phyloP scores from a whole-genome alignment of 1,140 invertebrate species.

The Teleogryllus occipitalis region DNA sequence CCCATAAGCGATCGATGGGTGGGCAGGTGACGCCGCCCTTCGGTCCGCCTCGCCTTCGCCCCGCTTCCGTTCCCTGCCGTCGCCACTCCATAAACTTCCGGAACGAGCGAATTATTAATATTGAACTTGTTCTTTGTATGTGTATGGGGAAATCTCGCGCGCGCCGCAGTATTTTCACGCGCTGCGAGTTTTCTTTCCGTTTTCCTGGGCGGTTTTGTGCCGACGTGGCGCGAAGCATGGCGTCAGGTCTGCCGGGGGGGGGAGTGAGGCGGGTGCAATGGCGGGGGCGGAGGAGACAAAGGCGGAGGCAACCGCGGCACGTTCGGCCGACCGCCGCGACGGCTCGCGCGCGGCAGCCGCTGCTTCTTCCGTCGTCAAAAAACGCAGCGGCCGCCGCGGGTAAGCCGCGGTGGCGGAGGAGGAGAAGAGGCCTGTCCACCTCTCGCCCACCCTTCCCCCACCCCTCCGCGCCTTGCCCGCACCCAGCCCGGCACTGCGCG shows the following conservation, averaged over 20 bases:
- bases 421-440: background rate
- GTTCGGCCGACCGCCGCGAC: too few species aligned
- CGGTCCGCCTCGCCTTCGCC: background rate
- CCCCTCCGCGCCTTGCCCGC: too few species aligned
- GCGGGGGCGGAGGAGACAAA: too few species aligned
- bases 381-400: too few species aligned
- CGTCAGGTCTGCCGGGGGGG: too few species aligned
- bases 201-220: background rate
- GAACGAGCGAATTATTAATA: slow-evolving; percentile 21
- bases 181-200: background rate
- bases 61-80: background rate
- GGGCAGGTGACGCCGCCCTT: background rate
- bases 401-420: too few species aligned
- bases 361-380: too few species aligned
- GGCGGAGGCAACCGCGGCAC: too few species aligned
- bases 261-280: too few species aligned
- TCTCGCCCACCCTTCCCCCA: background rate
- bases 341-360: too few species aligned
- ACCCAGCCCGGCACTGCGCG: too few species aligned
- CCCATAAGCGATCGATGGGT: background rate
- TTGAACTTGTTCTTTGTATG: slow-evolving; percentile 21
- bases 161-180: background rate
- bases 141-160: slow-evolving; percentile 15
- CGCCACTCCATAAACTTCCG: slow-evolving; percentile 12
- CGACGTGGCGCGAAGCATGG: background rate